Percentiles rank a stretch among this genome's conserved stretches.
phyloP scores from a whole-genome alignment of 2,113 vertebrate genomes.

The Phylloscopus trochiloides region DNA sequence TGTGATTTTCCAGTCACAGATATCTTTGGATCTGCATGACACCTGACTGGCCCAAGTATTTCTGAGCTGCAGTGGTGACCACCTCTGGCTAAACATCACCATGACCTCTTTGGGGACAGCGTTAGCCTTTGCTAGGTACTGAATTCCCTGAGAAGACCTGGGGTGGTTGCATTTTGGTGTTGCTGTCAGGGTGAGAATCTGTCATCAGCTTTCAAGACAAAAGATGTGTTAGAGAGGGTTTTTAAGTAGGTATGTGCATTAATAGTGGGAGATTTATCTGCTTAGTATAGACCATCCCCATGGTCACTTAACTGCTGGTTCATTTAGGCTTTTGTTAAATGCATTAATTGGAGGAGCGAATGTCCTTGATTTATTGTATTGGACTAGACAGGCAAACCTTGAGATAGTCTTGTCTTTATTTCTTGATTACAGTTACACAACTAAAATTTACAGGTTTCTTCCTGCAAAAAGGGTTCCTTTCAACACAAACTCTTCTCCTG shows the following conservation, averaged over 20 bases:
- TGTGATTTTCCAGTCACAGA: background rate
- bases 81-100: background rate
- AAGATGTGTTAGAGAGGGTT: background rate
- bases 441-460: constrained; percentile 1
- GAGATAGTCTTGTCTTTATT: constrained; percentile 18
- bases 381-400: background rate
- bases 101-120: fast-evolving
- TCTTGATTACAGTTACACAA: constrained; percentile 2
- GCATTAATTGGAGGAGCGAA: background rate
- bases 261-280: background rate
- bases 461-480: background rate
- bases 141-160: background rate
- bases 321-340: constrained; percentile 35
- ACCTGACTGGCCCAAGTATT: background rate
- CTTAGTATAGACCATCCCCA: background rate
- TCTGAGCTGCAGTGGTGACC: background rate
- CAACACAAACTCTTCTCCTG: background rate
- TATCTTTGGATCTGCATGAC: background rate
- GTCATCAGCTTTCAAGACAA: background rate
- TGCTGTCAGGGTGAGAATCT: background rate
- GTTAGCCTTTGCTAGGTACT: background rate
- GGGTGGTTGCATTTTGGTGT: background rate
- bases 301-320: constrained; percentile 18
- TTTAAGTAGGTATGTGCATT: background rate
- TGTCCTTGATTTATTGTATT: background rate